A percentile compares a stretch with the other conserved stretches of the same genome.
Evolutionary conservation across 2,113 vertebrate species (phyloP).

Genomic region (Corapipo altera): DNA sequence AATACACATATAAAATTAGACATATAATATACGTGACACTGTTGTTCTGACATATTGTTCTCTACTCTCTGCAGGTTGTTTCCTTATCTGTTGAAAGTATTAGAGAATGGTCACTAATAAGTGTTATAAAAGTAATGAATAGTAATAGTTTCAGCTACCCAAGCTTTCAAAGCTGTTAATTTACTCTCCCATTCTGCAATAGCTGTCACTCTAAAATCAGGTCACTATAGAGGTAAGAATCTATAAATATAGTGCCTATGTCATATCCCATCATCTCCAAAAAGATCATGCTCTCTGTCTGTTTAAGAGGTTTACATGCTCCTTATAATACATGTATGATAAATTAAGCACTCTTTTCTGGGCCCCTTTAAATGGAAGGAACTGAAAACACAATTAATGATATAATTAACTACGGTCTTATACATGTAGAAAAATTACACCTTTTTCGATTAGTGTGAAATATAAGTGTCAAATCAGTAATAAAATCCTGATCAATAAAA

Average conservation of each 20-base stretch:
- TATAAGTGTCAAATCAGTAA: constrained; percentile 95
- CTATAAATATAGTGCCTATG: constrained; percentile 81
- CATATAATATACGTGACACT: neutral
- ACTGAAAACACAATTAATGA: constrained; percentile 92
- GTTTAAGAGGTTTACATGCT: constrained; percentile 81
- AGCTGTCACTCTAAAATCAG: constrained; percentile 73
- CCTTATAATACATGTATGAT: constrained; percentile 83
- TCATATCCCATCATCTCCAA: constrained; percentile 81
- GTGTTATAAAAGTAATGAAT: constrained; percentile 54
- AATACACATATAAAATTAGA: neutral
- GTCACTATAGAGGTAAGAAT: constrained; percentile 74
- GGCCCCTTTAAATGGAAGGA: constrained; percentile 82
- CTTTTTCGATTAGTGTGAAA: constrained; percentile 98
- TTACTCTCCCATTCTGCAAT: constrained; percentile 64
- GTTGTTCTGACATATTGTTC: neutral
- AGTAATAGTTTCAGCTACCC: constrained; percentile 39
- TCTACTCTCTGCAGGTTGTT: constrained; percentile 19
- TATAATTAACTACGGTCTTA: constrained; percentile 98
- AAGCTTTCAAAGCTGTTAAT: constrained; percentile 68
- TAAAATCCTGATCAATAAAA: constrained; percentile 99
- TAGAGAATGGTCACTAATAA: constrained; percentile 54
- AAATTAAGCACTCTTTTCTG: constrained; percentile 85
- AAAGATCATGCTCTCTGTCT: constrained; percentile 82
- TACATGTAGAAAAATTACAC: constrained; percentile 93
- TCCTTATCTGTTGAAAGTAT: constrained; percentile 46